Base-by-base conservation (phyloP, 2,888 invertebrate genomes). In the Eilema griseolum region DNA sequence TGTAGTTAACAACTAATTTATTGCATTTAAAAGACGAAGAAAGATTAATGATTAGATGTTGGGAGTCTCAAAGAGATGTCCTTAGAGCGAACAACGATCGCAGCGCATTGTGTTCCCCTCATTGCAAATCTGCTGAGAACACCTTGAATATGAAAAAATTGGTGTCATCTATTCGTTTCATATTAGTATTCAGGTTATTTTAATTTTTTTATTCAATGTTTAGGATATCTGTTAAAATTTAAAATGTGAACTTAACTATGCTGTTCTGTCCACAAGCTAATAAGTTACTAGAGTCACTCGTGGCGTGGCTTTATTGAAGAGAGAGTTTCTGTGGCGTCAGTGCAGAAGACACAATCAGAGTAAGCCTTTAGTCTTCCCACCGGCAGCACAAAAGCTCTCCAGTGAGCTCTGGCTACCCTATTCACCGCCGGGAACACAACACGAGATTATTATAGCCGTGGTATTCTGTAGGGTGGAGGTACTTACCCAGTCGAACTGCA, bases 1-100 rank as follows among this genome's bases (percentile, higher is more conserved):
- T n/a, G n/a, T n/a, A n/a, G 52, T 52, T 52, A n/a, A 61, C 31
- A 33, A 16, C 16, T 37, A 61, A 61, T 61, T 61, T 24, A 61
- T 37, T 61, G 41, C 41, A 24, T 46, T 41, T 46, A 16, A 26
- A 26, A 0, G 20, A 41, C 11, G 23, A 16, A 16, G 61, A 62
- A 62, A 62, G 24, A 62, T 37, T 24, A 62, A 62, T 37, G 33
- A 33, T 37, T 11, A 23, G 23, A 37, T 8, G 61, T 28, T 41
- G 41, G 12, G 37, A 37, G 37, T 41, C 41, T 4, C 41, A 41
- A 41, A 41, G 16, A 16, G 16, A 41, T 37, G 37, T 16, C 41
- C 41, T 41, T 16, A 41, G 41, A 41, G 41, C 16, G 16, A 3
- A 14, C 41, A 14, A 41, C 41, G 3, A 41, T 41, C 41, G 16